Evolutionary conservation across 2,888 invertebrate species (phyloP).

Genomic region (Drosophila cognata): DNA sequence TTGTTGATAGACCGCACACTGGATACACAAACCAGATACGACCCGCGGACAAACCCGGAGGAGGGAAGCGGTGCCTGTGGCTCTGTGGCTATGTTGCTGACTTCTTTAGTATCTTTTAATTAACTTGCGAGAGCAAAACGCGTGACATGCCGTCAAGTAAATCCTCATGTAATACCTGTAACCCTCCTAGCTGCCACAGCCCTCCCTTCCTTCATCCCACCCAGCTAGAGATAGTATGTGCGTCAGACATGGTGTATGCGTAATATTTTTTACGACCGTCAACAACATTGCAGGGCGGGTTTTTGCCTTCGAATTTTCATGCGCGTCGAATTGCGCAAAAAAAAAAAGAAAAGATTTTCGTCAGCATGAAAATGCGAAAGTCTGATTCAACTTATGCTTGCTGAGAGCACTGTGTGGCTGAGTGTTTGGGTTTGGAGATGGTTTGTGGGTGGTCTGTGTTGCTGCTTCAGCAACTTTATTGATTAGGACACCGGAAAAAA

Average conservation of each 20-base stretch:
- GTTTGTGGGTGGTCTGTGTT: conserved; percentile 4
- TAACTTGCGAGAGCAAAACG: conserved; percentile 69
- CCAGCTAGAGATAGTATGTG: conserved; percentile 28
- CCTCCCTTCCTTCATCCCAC: background rate
- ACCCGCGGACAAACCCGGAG: conserved; percentile 1
- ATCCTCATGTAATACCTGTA: conserved; percentile 60
- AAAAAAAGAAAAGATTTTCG: conserved; percentile 43
- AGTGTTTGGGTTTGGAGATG: conserved; percentile 3
- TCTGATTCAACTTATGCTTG: conserved; percentile 55
- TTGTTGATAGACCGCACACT: conserved; percentile 44
- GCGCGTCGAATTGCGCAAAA: conserved; percentile 52
- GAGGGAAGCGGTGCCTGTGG: background rate
- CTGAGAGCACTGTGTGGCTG: background rate
- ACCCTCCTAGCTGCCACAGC: conserved; percentile 4
- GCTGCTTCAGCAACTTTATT: conserved; percentile 58
- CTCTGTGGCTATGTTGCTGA: conserved; percentile 38
- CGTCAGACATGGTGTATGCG: conserved; percentile 65
- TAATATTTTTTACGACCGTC: conserved; percentile 63
- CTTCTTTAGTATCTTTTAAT: conserved; percentile 82
- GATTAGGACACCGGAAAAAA: conserved; percentile 52
- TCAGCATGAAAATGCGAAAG: conserved; percentile 60
- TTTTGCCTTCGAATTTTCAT: conserved; percentile 41
- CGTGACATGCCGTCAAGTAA: conserved; percentile 56
- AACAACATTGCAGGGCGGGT: conserved; percentile 35
- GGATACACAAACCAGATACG: conserved; percentile 28